These are phyloP conservation scores for Sarcophilus harrisii DNA, from an alignment of 2,797 vertebrate species.

Conservation along the genomic window DNA sequence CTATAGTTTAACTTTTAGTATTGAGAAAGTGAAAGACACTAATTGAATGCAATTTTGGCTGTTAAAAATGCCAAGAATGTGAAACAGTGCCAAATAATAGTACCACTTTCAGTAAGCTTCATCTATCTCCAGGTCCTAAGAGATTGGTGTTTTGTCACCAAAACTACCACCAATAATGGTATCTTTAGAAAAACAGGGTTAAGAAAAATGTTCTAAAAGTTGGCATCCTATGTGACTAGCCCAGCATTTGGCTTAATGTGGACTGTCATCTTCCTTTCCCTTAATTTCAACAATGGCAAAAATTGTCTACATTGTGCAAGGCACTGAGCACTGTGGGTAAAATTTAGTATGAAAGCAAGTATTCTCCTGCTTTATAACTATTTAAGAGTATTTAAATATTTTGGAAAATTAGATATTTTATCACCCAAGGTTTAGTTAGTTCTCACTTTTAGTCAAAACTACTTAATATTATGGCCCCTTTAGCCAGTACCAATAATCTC, in stretches of 20 bases:
- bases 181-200: not conserved
- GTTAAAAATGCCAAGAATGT: not conserved
- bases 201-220: not conserved
- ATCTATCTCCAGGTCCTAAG: not conserved
- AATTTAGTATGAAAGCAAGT: not conserved
- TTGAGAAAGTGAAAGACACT: not conserved
- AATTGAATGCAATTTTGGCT: not conserved
- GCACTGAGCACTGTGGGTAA: not conserved
- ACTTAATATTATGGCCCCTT: not conserved
- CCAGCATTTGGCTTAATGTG: not conserved
- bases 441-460: not conserved
- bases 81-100: not conserved
- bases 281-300: not conserved
- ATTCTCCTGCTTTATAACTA: not conserved
- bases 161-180: not conserved
- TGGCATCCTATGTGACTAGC: not conserved
- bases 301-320: not conserved
- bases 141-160: not conserved
- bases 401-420: not conserved
- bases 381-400: not conserved
- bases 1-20: not conserved
- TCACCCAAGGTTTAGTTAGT: not conserved
- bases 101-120: not conserved
- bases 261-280: not conserved
- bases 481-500: not conserved